Base-by-base conservation (phyloP, 2,888 invertebrate species). In the Isoperla grammatica region DNA sequence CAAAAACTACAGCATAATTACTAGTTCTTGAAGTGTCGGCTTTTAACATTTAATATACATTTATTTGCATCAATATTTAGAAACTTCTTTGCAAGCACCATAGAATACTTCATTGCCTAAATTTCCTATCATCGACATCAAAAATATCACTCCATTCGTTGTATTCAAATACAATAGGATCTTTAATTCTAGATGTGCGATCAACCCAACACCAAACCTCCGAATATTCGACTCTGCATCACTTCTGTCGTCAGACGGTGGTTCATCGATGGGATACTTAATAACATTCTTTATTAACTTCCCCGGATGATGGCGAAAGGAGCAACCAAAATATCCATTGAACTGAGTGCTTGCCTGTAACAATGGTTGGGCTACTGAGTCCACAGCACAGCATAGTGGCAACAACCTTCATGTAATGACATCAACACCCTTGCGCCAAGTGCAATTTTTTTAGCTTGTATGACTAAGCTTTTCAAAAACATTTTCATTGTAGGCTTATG, bases 261-360 rank as follows among this genome's bases (percentile, higher is more conserved):
- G 20, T 9, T n/a, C 53, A 12, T 19, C 1, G 2, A 61, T 19
- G 20, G 37, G 35, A 15, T 58, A 58, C 12, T 53, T 40, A 1
- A 61, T 15, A 15, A 35, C 39, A 42, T 19, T 23, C 19, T n/a
- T 39, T 11, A 20, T 29, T 13, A 46, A 11, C 22, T 55, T 13
- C 40, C 56, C 61, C 6, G 13, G 22, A n/a, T 43, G 53, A 23
- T 61, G 53, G 23, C 58, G 58, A 15, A 45, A 61, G 20, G 50
- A 20, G 13, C 61, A 61, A 1, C 50, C 57, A 43, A 9, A 40
- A 17, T 61, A 58, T 1, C 61, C 58, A 46, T 57, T 61, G 22
- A 46, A 54, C 19, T 61, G 61, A 8, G 58, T 22, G 1, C 54
- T 29, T 22, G 29, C 37, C 20, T 61, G 61, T 2, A 53, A 9